Base-by-base conservation (phyloP, 1,140 invertebrate genomes). In the Agrilus planipennis region DNA sequence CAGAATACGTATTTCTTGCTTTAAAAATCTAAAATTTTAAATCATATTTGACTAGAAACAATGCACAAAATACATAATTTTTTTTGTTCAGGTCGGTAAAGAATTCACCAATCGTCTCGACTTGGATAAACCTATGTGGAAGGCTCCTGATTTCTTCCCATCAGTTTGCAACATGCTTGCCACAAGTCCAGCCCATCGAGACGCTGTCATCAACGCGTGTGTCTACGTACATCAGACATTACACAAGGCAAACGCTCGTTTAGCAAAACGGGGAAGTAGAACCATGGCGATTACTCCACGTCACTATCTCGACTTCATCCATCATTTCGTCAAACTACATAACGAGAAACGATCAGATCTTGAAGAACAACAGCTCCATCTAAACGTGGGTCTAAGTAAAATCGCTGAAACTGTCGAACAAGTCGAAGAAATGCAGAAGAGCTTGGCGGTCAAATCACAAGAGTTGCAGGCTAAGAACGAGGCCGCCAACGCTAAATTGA, bases 301-400 rank as follows among this genome's bases (percentile, higher is more conserved):
- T 41, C 96, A 99, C 68, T 99, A 96, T 64, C 66, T 99, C n/a
- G 96, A 99, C 66, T 99, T 99, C 62, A 99, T 99, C 54, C 88
- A 97, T 67, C 96, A 99, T 64, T 98, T 97, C 71, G 94, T 95
- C 4, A 96, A 96, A 61, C 64, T 99, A 29, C 95, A 96, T 64
- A 86, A 90, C 53, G 95, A 99, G 63, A 99, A 99, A 65, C 78
- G 94, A 19, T 89, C 90, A 4, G 94, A 98, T 60, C 68, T 99
- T 22, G 95, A 99, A 64, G 96, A 99, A 57, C 94, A 99, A 59
- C 94, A 99, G 57, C 71, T 99, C 2, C 96, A 99, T 71, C 69
- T 99, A 41, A 99, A 99, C 62, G 93, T 99, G 29, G 96, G 96
- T 68, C 68, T 99, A 16, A 88, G 87, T 49, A 99, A 99, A 65